A percentile compares a stretch with the other conserved stretches of the same genome.
phyloP scores from a whole-genome alignment of 2,113 vertebrate genomes.

The Helogale parvula region DNA sequence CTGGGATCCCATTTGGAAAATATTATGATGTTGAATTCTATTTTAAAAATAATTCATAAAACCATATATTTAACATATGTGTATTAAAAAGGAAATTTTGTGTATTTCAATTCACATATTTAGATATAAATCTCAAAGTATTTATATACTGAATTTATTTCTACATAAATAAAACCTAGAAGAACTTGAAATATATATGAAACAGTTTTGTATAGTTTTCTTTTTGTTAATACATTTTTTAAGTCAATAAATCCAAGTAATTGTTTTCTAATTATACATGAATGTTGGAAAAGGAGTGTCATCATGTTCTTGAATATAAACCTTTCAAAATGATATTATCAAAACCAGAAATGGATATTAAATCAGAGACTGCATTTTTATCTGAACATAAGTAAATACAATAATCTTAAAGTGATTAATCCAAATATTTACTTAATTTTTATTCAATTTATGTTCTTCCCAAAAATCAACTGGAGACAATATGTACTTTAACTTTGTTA shows the following conservation, averaged over 20 bases:
- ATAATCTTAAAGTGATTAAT: background rate
- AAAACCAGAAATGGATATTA: constrained; percentile 17
- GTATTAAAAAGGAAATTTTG: background rate
- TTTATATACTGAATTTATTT: constrained; percentile 21
- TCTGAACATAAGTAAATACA: background rate
- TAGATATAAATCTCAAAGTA: background rate
- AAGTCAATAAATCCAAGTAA: background rate
- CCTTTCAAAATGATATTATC: background rate
- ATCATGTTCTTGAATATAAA: constrained; percentile 18
- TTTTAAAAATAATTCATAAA: background rate
- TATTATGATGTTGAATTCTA: background rate
- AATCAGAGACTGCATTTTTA: background rate
- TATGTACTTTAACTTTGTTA: background rate
- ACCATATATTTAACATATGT: background rate
- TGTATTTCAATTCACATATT: background rate
- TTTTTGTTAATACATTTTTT: background rate
- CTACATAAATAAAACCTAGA: background rate
- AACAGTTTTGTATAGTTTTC: background rate
- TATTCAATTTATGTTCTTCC: background rate
- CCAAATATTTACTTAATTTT: background rate
- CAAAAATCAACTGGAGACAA: constrained; percentile 23
- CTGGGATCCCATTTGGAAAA: background rate
- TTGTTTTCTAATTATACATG: background rate
- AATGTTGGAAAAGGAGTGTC: background rate
- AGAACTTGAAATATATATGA: background rate